Base-by-base conservation (phyloP, 2,113 vertebrate genomes). In the Guaruba guarouba region DNA sequence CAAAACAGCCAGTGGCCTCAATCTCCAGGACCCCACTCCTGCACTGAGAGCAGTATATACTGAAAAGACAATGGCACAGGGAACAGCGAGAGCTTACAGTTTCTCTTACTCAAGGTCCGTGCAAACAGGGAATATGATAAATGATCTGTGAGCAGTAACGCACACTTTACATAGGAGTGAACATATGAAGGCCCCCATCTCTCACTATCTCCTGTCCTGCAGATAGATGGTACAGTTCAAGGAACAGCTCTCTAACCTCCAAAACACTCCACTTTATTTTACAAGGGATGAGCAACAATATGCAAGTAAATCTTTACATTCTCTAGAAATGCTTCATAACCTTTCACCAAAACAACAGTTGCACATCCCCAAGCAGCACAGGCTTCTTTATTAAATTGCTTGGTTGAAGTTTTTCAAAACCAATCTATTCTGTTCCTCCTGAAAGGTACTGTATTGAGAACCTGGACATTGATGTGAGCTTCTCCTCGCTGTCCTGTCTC, bases 141-240 rank as follows among this genome's bases (percentile, higher is more conserved):
- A 8, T 82, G 23, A 29, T 31, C 57, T 17, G 37, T 46, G 23
- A 66, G 9, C 9, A 28, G 17, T 10, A 55, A 51, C 0, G 0
- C 22, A 78, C 37, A 3, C 10, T 33, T 17, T 28, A 1, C 4
- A 2, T 1, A 25, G 28, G 12, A 25, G 2, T 15, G 64, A 29
- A 17, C 7, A 2, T 3, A 8, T 10, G 29, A 67, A 89, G 8
- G 8, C 8, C 68, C 54, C n/a, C 51, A 18, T 23, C 51, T 52
- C n/a, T 46, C 9, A 74, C 44, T 28, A 5, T 35, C 57, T 48
- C 20, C 24, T 73, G 24, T 51, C 31, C 76, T 73, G 22, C 23
- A 49, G 54, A 48, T 35, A 19, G 10, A 54, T 31, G 20, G 9
- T 23, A 48, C 25, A 27, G 54, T 33, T 67, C 33, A 54, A 19